phyloP scores from a whole-genome alignment of 2,113 vertebrate species.

The Myiozetetes cayanensis region DNA sequence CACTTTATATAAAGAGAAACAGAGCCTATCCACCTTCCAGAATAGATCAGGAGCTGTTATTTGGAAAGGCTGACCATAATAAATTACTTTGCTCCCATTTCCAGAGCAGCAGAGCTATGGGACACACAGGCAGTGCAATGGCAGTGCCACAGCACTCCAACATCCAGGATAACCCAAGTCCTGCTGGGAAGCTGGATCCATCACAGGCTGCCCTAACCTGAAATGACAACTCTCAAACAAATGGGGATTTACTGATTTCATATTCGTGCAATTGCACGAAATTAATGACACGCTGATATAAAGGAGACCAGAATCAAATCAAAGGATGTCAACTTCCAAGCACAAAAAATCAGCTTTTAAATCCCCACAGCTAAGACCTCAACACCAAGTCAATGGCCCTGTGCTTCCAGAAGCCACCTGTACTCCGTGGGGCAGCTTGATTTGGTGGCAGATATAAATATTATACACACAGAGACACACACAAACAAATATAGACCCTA shows the following conservation, averaged over 20 bases:
- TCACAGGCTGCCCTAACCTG: neutral
- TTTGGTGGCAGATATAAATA: neutral
- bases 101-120: neutral
- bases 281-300: neutral
- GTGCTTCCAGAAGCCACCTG: neutral
- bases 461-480: neutral
- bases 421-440: rapidly evolving
- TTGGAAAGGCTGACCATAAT: neutral
- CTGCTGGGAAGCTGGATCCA: neutral
- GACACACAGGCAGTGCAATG: neutral
- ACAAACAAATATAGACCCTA: neutral
- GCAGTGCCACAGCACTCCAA: neutral
- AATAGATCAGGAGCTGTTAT: neutral
- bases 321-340: neutral
- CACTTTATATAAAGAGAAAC: neutral
- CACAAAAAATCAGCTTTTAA: neutral
- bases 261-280: neutral
- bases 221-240: neutral
- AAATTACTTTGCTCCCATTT: neutral
- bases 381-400: neutral
- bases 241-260: neutral
- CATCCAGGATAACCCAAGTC: neutral
- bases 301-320: neutral
- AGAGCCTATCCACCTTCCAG: neutral
- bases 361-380: neutral